A percentile compares a stretch with the other conserved stretches of the same genome.
Conservation (phyloP, 2,888 invertebrate species). For the Alcis repandata region DNA sequence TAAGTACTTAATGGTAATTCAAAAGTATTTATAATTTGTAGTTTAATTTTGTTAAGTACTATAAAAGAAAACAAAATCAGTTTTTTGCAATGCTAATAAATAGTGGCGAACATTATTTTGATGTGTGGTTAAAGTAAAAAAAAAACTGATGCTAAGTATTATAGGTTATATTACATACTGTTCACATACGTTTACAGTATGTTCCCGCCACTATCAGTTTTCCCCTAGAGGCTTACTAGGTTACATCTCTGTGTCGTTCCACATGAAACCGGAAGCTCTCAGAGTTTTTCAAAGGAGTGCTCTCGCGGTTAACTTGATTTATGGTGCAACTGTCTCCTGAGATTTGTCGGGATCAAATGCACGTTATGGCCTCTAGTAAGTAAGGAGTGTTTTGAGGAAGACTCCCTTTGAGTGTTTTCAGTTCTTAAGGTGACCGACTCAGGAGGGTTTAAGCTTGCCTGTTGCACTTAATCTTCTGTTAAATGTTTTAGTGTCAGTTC, state of each 20-base stretch:
- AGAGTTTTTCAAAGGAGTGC: slow-evolving; percentile 72
- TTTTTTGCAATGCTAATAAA: neutral
- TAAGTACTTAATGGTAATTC: too few relatives aligned
- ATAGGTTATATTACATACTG: too few relatives aligned
- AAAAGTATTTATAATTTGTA: too few relatives aligned
- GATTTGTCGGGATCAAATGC: slow-evolving; percentile 58
- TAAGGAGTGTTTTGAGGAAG: slow-evolving; percentile 15
- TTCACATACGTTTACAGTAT: too few relatives aligned
- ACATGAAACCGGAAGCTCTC: slow-evolving; percentile 61
- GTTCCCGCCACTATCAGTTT: too few relatives aligned
- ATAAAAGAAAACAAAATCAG: neutral
- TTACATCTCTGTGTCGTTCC: slow-evolving; percentile 50
- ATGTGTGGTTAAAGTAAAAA: too few relatives aligned
- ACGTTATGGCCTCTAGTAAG: slow-evolving; percentile 24
- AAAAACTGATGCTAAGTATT: too few relatives aligned
- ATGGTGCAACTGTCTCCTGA: slow-evolving; percentile 67
- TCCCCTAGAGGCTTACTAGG: neutral
- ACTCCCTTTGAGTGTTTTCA: slow-evolving; percentile 4
- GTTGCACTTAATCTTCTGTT: too few relatives aligned
- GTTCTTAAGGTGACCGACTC: neutral
- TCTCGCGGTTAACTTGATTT: slow-evolving; percentile 71
- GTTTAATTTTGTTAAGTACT: too few relatives aligned
- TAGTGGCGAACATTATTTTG: too few relatives aligned
- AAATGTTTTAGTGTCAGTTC: too few relatives aligned
- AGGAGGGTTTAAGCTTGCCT: neutral